Evolutionary conservation across 2,888 invertebrate species (phyloP).

Genomic region (Noctua comes): DNA sequence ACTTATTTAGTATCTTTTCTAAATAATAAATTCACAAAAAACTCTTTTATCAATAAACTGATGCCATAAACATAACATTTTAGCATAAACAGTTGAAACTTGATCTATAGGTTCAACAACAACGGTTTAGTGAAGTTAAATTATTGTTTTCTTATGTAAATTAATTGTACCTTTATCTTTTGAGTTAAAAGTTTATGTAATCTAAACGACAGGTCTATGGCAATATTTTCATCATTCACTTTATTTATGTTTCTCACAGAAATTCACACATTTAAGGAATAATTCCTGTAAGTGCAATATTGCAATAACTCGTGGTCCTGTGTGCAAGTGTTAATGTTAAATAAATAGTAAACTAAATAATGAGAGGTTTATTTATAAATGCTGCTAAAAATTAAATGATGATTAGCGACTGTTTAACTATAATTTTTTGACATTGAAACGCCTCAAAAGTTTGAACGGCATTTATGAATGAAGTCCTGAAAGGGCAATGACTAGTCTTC

Average conservation of each 20-base stretch:
- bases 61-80: constrained; percentile 23
- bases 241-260: constrained; percentile 5
- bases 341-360: not conserved
- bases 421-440: not conserved
- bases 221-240: constrained; percentile 26
- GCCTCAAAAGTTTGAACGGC: not conserved
- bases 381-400: not conserved
- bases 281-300: not conserved
- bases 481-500: not conserved
- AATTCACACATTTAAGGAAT: not conserved
- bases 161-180: constrained; percentile 43
- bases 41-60: constrained; percentile 14
- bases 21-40: not conserved
- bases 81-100: constrained; percentile 13
- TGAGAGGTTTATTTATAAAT: not conserved
- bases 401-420: not conserved
- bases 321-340: not conserved
- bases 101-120: constrained; percentile 25
- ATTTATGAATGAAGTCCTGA: not conserved
- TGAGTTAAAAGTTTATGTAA: constrained; percentile 32
- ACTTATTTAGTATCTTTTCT: not conserved
- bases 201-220: constrained; percentile 24
- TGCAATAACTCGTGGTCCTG: no score
- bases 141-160: constrained; percentile 56
- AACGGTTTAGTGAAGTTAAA: constrained; percentile 22